A percentile compares a stretch with the other conserved stretches of the same genome.
phyloP scores from a whole-genome alignment of 2,888 invertebrate species.

The Electrophaes corylata region DNA sequence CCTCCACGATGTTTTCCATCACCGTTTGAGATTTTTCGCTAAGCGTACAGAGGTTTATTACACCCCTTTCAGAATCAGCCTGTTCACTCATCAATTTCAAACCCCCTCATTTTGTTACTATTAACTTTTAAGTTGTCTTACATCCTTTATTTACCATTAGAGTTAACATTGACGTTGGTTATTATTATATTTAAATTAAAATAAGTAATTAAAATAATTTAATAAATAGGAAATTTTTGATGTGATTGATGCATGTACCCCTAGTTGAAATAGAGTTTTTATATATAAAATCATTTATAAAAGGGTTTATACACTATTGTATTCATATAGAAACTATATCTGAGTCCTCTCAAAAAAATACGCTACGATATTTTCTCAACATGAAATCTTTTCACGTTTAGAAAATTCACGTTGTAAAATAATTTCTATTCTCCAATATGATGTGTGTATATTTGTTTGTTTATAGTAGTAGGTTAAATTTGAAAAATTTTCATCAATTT shows the following conservation, averaged over 20 bases:
- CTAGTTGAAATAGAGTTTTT: conserved; percentile 24
- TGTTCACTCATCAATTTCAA: conserved; percentile 58
- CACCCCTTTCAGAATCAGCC: background rate
- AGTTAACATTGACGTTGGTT: conserved; percentile 71
- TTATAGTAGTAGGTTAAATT: conserved; percentile 76
- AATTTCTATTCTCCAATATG: conserved; percentile 62
- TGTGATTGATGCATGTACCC: conserved; percentile 33
- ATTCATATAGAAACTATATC: conserved; percentile 5
- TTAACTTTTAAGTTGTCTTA: conserved; percentile 74
- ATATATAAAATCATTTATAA: conserved; percentile 18
- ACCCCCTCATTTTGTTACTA: conserved; percentile 71
- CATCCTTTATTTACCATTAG: conserved; percentile 74
- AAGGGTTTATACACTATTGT: conserved; percentile 14
- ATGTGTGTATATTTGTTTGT: conserved; percentile 81
- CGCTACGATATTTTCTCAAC: conserved; percentile 7
- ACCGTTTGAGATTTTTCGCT: background rate
- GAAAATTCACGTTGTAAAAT: conserved; percentile 45
- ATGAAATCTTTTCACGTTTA: conserved; percentile 26
- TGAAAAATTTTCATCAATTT: conserved; percentile 66
- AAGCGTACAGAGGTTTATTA: conserved; percentile 6
- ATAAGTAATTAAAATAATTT: conserved; percentile 43
- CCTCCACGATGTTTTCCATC: background rate
- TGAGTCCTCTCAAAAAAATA: background rate
- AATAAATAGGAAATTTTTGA: conserved; percentile 28
- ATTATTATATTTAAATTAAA: conserved; percentile 61